Base-by-base conservation (phyloP, 2,888 invertebrate genomes). In the Cylloceria caligata region DNA sequence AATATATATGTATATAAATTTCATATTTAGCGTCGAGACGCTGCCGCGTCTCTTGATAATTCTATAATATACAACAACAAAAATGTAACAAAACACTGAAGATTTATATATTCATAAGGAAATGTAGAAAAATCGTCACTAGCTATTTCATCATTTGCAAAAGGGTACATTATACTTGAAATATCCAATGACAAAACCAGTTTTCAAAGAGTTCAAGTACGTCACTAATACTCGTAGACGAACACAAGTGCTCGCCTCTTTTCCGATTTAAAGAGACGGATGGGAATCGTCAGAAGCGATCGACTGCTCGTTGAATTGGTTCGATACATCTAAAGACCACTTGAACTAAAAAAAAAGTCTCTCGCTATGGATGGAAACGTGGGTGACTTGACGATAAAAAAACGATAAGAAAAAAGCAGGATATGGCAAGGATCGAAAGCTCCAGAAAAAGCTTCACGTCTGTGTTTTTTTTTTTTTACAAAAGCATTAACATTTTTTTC, bases 241-340 rank as follows among this genome's bases (percentile, higher is more conserved):
- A 57, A 30, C 30, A 4, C 30, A 27, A 19, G 30, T n/a, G 55
- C 30, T 57, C 55, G 55, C 30, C 30, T 57, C 55, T 57, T 77
- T 57, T 75, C 47, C 49, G 57, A 27, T 62, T 45, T 69, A 81
- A 74, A 55, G 73, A 80, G 73, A 76, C 74, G 49, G 77, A 81
- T 81, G 80, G 55, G 77, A 74, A 74, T 74, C 79, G 80, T 80
- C 74, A 78, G 62, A 64, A 77, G 60, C 52, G 72, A 83, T 81
- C 77, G 80, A 85, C 83, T 74, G 73, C 60, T 76, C 39, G 65
- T 47, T 72, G 49, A 68, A 21, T 34, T 19, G 42, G 34, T 21
- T 36, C 64, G 34, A 34, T 24, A 71, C 68, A 27, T 52, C 39
- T 21, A 47, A 47, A 60, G 67, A 71, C 49, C 45, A 19, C 30